phyloP scores from a whole-genome alignment of 2,888 invertebrate species.

The Osmoderma eremita region DNA sequence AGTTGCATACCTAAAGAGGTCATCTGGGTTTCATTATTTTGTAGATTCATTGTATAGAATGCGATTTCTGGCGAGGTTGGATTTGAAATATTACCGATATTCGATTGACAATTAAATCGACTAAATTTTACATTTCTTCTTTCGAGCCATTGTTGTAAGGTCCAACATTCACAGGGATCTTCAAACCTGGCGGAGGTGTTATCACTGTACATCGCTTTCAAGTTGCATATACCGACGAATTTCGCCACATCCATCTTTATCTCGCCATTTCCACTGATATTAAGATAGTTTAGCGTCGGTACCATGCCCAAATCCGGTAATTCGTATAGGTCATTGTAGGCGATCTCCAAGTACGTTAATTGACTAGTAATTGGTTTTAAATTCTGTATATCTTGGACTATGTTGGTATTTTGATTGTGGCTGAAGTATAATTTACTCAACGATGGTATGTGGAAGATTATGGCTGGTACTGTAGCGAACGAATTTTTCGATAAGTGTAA shows the following conservation, averaged over 20 bases:
- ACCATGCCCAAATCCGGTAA: conserved; percentile 55
- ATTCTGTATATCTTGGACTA: conserved; percentile 53
- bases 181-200: conserved; percentile 36
- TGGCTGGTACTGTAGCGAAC: conserved; percentile 51
- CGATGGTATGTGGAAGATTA: conserved; percentile 56
- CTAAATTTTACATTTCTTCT: conserved; percentile 23
- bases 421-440: conserved; percentile 55
- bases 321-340: conserved; percentile 51
- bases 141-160: conserved; percentile 36
- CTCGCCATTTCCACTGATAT: conserved; percentile 46
- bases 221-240: conserved; percentile 44
- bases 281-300: conserved; percentile 41
- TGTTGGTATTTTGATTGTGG: conserved; percentile 56
- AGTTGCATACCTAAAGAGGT: too few relatives aligned
- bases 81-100: conserved; percentile 6
- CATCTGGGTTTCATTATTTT: too few relatives aligned
- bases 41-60: neutral
- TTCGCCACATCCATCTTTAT: conserved; percentile 25
- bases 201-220: conserved; percentile 34
- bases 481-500: conserved; percentile 55
- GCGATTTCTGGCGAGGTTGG: neutral
- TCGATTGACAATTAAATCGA: conserved; percentile 3
- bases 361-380: conserved; percentile 55
- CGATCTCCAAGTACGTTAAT: conserved; percentile 55
- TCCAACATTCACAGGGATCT: conserved; percentile 42